phyloP scores from a whole-genome alignment of 2,113 vertebrate species.

The Hymenochirus boettgeri region DNA sequence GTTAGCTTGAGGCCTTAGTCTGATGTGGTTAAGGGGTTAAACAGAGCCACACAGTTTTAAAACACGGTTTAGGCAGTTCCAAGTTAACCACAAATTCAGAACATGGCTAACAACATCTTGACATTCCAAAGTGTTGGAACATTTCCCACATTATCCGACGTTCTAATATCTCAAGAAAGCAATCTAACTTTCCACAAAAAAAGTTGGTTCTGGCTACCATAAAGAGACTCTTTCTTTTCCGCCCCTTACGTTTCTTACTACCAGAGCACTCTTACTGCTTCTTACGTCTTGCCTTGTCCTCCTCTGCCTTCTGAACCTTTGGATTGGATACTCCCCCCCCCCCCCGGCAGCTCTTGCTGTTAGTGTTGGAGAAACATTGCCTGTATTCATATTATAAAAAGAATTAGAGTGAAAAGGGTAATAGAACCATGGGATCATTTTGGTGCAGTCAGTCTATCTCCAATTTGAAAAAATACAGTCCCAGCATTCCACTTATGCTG shows the following conservation, averaged over 20 bases:
- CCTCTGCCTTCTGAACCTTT: conserved; percentile 19
- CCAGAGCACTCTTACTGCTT: no score
- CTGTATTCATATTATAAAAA: conserved; percentile 20
- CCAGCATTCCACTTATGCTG: no score
- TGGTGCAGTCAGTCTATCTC: no score
- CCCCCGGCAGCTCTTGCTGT: no score
- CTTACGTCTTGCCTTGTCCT: conserved; percentile 4
- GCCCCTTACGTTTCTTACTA: no score
- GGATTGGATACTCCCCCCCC: no score
- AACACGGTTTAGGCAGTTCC: conserved; percentile 37
- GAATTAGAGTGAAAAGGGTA: no score
- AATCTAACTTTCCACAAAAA: conserved; percentile 16
- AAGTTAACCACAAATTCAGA: conserved; percentile 51
- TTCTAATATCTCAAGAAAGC: conserved; percentile 33
- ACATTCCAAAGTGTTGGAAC: conserved; percentile 41
- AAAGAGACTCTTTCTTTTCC: neutral
- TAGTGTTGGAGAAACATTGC: no score
- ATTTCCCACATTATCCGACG: conserved; percentile 33
- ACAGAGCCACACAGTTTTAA: conserved; percentile 33
- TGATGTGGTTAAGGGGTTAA: conserved; percentile 45
- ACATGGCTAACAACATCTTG: conserved; percentile 44
- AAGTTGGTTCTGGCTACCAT: neutral
- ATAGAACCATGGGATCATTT: no score
- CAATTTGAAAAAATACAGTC: no score
- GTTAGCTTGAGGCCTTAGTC: conserved; percentile 22